Percentiles rank a stretch among this genome's conserved stretches.
Conservation (phyloP, 1,140 invertebrate species). For the Ptiloglossa arizonensis region DNA sequence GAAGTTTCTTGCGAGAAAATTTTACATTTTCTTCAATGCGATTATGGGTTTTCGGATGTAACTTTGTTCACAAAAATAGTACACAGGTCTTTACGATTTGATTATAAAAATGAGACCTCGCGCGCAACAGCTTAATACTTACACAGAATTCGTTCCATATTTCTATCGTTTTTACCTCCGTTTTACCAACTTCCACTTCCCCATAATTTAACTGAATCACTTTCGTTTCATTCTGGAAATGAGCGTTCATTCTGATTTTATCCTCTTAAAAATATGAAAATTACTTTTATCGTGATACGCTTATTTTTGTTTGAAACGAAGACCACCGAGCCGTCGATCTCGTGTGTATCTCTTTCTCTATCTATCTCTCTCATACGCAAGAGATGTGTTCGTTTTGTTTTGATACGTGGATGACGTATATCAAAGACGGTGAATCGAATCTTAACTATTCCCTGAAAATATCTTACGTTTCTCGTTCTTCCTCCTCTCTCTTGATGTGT, state of each 20-base stretch:
- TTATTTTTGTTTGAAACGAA: conserved; percentile 10
- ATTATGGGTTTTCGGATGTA: too few species aligned
- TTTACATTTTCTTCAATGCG: too few species aligned
- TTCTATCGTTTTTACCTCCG: conserved; percentile 60
- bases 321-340: conserved; percentile 7
- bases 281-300: background rate
- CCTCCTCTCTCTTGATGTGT: too few species aligned
- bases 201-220: conserved; percentile 66
- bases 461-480: background rate
- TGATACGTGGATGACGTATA: conserved; percentile 45
- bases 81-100: too few species aligned
- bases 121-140: conserved; percentile 31
- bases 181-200: conserved; percentile 61
- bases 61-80: too few species aligned
- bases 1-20: background rate
- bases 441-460: conserved; percentile 18
- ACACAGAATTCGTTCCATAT: conserved; percentile 68
- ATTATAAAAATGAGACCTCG: too few species aligned
- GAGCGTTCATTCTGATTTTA: background rate
- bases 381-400: conserved; percentile 41
- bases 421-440: conserved; percentile 14
- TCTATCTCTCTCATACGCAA: background rate
- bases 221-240: background rate
- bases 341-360: background rate
- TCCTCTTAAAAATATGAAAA: background rate